These are phyloP conservation scores for Copidosoma aretas DNA, from an alignment of 2,888 invertebrate species.

Conservation along the genomic window DNA sequence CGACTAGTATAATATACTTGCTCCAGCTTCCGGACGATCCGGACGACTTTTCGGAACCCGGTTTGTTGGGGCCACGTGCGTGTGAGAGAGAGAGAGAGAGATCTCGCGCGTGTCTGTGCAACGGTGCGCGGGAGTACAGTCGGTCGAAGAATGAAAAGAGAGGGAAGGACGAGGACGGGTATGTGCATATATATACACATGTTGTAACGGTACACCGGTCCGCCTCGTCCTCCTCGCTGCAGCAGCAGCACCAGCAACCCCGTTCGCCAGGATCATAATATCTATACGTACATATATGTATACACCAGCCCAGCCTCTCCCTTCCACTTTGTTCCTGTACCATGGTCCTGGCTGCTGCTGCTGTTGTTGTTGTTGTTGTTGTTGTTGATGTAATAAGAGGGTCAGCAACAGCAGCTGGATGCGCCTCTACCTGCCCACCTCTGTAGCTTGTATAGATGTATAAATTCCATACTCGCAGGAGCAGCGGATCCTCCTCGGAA, in stretches of 20 bases:
- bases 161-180: slow-evolving; percentile 33
- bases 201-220: slow-evolving; percentile 40
- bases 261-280: no score
- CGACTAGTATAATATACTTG: not conserved
- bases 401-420: no score
- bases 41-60: slow-evolving; percentile 34
- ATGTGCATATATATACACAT: no score
- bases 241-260: no score
- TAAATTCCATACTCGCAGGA: no score
- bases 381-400: slow-evolving; percentile 41
- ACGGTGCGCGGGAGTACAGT: slow-evolving; percentile 6
- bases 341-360: slow-evolving; percentile 34
- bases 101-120: no score
- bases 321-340: no score
- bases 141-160: slow-evolving; percentile 3
- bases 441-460: no score
- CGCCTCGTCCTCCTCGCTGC: slow-evolving; percentile 23
- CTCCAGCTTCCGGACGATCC: slow-evolving; percentile 27
- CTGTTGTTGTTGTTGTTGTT: not conserved
- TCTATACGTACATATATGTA: no score
- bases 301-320: no score
- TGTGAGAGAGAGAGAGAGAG: slow-evolving; percentile 12
- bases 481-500: slow-evolving; percentile 31
- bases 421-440: slow-evolving; percentile 17
- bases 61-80: slow-evolving; percentile 8